Conservation (phyloP, 2,113 vertebrate species). For the Amblyornis subalaris region DNA sequence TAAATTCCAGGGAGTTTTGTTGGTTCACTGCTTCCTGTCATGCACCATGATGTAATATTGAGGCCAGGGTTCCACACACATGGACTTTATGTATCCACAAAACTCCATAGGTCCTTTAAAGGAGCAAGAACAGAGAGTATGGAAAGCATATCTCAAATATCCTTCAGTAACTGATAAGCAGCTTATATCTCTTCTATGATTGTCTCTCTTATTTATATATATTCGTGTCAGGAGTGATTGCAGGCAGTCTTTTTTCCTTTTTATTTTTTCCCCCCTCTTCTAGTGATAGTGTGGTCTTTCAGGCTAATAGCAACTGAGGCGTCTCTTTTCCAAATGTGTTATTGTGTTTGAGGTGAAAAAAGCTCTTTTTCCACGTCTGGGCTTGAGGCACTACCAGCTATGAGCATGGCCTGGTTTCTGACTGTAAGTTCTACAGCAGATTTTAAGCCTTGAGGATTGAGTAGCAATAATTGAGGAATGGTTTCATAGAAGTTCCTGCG, state of each 20-base stretch:
- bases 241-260: neutral
- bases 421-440: neutral
- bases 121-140: neutral
- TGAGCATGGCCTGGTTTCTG: neutral
- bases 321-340: neutral
- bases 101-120: neutral
- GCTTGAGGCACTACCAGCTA: neutral
- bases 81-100: neutral
- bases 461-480: neutral
- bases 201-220: neutral
- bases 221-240: neutral
- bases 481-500: neutral
- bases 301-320: neutral
- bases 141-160: neutral
- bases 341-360: neutral
- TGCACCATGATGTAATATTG: neutral
- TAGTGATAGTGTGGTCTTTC: neutral
- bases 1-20: fast-evolving
- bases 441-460: neutral
- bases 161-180: neutral
- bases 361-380: neutral
- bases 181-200: neutral
- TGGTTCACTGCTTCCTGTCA: neutral
- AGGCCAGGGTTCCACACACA: neutral
- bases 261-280: neutral